Conservation (phyloP, 2,888 invertebrate genomes). For the Hedychridium roseum region DNA sequence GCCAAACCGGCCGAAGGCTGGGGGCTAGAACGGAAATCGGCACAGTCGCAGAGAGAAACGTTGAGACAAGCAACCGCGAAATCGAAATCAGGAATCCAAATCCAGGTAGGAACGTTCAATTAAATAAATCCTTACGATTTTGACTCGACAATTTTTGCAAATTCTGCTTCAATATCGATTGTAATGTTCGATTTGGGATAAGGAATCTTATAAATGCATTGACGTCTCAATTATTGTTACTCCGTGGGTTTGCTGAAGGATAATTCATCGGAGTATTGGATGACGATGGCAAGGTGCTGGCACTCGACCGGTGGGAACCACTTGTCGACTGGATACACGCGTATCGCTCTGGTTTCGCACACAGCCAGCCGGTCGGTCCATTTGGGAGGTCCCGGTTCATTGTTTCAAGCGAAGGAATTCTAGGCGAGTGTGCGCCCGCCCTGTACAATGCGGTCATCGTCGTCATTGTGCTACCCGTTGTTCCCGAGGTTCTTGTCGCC, state of each 20-base stretch:
- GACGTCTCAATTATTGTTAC: too few species aligned
- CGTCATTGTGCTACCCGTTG: slow-evolving; percentile 30
- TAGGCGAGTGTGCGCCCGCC: slow-evolving; percentile 5
- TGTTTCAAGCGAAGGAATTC: slow-evolving; percentile 57
- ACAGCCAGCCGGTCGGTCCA: slow-evolving; percentile 9
- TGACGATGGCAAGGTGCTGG: slow-evolving; percentile 39
- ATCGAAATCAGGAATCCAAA: too few species aligned
- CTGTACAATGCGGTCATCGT: too few species aligned
- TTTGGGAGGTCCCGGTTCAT: slow-evolving; percentile 27
- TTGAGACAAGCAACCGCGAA: neutral
- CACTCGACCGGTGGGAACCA: slow-evolving; percentile 57
- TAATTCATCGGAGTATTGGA: too few species aligned
- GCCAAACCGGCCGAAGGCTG: slow-evolving; percentile 6
- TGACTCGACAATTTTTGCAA: too few species aligned
- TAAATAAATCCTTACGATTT: too few species aligned
- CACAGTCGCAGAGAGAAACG: neutral
- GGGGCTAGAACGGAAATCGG: neutral
- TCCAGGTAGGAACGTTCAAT: too few species aligned
- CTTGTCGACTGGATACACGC: slow-evolving; percentile 50
- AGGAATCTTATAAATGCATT: too few species aligned
- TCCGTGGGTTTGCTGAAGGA: too few species aligned
- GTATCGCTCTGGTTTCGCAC: neutral
- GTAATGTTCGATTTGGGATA: too few species aligned
- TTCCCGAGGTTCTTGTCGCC: slow-evolving; percentile 25
- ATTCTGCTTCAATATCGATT: too few species aligned